Percentiles rank a stretch among this genome's conserved stretches.
Evolutionary conservation across 2,888 invertebrate species (phyloP).

Genomic region (Auanema sp.): DNA sequence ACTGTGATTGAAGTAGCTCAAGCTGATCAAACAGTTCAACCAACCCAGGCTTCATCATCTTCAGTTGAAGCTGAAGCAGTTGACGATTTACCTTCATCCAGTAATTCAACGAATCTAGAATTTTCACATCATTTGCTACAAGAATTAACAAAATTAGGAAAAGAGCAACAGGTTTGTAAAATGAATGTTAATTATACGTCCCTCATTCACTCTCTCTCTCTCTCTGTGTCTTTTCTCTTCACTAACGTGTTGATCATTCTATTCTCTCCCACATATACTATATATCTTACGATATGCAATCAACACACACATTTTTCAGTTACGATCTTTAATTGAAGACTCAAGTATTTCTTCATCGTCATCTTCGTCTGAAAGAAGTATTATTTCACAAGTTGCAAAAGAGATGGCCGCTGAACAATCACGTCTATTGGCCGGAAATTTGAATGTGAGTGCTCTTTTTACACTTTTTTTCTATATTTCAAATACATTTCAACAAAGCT

Average conservation of each 20-base stretch:
- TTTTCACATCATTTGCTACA: conserved; percentile 1
- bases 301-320: conserved; percentile 6
- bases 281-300: not conserved
- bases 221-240: no score
- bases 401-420: conserved; percentile 9
- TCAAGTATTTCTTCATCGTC: not conserved
- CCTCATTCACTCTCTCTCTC: no score
- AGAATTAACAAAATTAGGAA: conserved; percentile 7
- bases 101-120: not conserved
- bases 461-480: no score
- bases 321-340: not conserved
- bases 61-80: not conserved
- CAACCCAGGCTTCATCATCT: no score
- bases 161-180: not conserved
- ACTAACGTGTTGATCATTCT: no score
- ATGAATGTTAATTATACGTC: no score
- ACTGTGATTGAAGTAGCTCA: no score
- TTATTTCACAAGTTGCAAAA: conserved; percentile 17
- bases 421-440: conserved; percentile 3
- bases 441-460: not conserved
- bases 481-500: no score
- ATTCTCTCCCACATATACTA: no score
- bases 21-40: no score
- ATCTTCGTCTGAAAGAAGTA: conserved; percentile 5
- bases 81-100: not conserved